Conservation (phyloP, 2,797 vertebrate species). For the Manis pentadactyla region DNA sequence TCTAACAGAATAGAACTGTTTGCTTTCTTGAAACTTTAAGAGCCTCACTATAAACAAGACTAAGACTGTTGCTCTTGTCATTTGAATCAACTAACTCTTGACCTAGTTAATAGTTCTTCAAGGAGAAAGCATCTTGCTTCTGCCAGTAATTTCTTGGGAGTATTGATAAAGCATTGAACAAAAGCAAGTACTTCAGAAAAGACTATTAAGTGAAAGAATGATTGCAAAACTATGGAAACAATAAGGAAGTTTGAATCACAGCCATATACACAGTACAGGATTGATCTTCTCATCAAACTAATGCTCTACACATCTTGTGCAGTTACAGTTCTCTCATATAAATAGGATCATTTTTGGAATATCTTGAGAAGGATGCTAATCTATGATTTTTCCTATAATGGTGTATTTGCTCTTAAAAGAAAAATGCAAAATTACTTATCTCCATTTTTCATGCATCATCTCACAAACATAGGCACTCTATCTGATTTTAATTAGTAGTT, state of each 20-base stretch:
- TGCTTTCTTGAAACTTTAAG: constrained; percentile 7
- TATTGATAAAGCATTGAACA: background rate
- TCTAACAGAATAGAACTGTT: background rate
- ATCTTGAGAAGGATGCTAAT: constrained; percentile 48
- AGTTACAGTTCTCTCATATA: constrained; percentile 53
- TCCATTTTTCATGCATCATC: constrained; percentile 53
- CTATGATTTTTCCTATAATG: constrained; percentile 46
- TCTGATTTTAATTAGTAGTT: constrained; percentile 63
- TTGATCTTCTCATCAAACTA: constrained; percentile 21
- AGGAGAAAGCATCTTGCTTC: background rate
- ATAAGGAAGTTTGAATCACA: constrained; percentile 40
- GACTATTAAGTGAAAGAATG: background rate
- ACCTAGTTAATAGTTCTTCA: background rate
- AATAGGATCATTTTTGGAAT: constrained; percentile 43
- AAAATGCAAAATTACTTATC: constrained; percentile 38
- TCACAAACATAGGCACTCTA: constrained; percentile 44
- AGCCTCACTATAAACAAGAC: background rate
- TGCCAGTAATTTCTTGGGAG: constrained; percentile 2
- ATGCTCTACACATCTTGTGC: background rate
- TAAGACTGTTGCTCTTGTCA: background rate
- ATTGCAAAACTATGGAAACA: constrained; percentile 30
- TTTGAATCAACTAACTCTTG: background rate
- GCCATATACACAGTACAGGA: background rate
- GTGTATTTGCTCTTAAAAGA: constrained; percentile 54
- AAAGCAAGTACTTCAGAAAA: constrained; percentile 45